A percentile compares a stretch with the other conserved stretches of the same genome.
Conservation (phyloP, 2,113 vertebrate species). For the Spilogale gracilis region DNA sequence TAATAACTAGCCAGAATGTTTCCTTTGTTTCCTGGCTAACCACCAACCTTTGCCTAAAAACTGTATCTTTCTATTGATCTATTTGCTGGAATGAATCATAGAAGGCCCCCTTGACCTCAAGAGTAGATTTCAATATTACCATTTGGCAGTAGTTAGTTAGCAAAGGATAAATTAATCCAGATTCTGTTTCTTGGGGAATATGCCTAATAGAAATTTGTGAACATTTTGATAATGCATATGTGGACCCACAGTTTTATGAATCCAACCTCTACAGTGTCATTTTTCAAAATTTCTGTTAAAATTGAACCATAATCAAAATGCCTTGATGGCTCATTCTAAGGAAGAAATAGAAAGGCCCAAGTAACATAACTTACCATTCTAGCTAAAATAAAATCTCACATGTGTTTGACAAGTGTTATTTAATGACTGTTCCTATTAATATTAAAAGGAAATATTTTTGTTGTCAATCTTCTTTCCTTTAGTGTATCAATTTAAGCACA, state of each 20-base stretch:
- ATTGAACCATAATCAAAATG: constrained; percentile 29
- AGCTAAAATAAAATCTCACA: neutral
- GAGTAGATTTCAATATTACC: neutral
- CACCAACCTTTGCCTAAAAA: constrained; percentile 45
- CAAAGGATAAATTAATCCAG: constrained; percentile 32
- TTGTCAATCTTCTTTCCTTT: neutral
- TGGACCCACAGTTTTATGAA: neutral
- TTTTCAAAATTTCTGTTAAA: constrained; percentile 61
- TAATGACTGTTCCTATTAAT: neutral
- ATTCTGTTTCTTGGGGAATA: neutral
- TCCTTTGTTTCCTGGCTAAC: constrained; percentile 65
- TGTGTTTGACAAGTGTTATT: neutral
- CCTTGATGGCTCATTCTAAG: neutral
- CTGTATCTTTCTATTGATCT: constrained; percentile 56
- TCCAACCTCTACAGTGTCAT: neutral
- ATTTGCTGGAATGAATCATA: neutral
- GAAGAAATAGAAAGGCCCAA: neutral
- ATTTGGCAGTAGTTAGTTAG: neutral
- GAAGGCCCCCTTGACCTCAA: neutral
- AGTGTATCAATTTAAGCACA: neutral
- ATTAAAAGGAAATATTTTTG: neutral
- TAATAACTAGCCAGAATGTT: constrained; percentile 55
- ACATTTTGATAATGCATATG: constrained; percentile 22
- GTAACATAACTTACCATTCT: neutral
- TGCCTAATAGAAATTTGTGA: neutral